Evolutionary conservation across 2,888 invertebrate species (phyloP).

Genomic region (Lumbricus terrestris): DNA sequence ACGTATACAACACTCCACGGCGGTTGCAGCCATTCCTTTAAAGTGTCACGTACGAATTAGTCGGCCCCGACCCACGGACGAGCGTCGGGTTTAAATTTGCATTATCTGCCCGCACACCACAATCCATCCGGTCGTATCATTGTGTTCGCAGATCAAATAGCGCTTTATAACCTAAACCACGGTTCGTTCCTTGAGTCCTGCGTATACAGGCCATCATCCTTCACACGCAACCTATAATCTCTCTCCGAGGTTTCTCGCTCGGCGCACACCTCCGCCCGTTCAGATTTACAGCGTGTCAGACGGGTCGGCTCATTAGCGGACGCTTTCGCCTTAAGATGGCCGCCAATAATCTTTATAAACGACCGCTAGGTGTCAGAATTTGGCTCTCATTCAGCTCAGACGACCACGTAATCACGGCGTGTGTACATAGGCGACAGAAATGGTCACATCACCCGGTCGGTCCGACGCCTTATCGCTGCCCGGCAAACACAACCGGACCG

Average conservation of each 20-base stretch:
- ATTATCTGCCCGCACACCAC: background rate
- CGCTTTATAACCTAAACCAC: background rate
- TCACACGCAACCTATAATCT: constrained; percentile 5
- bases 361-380: background rate
- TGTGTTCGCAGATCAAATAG: background rate
- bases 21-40: background rate
- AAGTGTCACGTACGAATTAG: constrained; percentile 15
- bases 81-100: constrained; percentile 14
- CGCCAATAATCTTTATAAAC: constrained; percentile 12
- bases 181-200: background rate
- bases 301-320: background rate
- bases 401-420: background rate
- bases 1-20: background rate
- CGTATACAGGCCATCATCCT: background rate
- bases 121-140: background rate
- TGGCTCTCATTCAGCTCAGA: background rate
- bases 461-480: background rate
- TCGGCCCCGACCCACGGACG: background rate
- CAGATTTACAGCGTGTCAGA: constrained; percentile 7
- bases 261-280: background rate
- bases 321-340: background rate
- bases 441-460: background rate
- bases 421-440: background rate
- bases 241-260: background rate
- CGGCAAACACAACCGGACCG: background rate